Evolutionary conservation across 2,113 vertebrate genomes (phyloP).

Genomic region (Scytalopus superciliaris): DNA sequence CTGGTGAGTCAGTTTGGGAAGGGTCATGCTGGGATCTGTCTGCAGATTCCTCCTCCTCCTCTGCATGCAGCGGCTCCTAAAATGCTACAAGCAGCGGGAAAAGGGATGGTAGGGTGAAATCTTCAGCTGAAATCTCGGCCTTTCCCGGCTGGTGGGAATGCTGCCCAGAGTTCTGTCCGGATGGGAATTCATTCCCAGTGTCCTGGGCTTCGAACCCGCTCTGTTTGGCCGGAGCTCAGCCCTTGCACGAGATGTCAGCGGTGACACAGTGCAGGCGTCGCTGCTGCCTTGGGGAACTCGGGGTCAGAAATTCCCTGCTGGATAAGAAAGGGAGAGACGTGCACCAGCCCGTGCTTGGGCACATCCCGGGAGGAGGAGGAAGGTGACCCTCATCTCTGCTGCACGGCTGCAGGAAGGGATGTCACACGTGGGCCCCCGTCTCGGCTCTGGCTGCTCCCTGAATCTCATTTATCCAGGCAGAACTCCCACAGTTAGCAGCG

Average conservation of each 20-base stretch:
- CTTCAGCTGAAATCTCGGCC: neutral
- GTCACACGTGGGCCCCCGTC: neutral
- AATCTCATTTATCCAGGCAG: neutral
- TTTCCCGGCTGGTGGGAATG: neutral
- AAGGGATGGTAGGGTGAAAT: neutral
- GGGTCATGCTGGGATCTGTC: neutral
- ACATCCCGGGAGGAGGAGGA: neutral
- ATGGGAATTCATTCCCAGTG: neutral
- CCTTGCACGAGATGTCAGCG: neutral
- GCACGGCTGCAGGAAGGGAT: neutral
- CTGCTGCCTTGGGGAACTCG: neutral
- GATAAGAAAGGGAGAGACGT: neutral
- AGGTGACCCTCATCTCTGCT: neutral
- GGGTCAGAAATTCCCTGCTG: neutral
- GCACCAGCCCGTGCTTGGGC: fast-evolving
- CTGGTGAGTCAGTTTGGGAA: neutral
- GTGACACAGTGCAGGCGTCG: neutral
- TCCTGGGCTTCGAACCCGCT: neutral
- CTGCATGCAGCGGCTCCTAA: neutral
- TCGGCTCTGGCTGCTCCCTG: neutral
- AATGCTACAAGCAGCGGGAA: neutral
- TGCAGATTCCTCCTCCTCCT: neutral
- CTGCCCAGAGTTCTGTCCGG: neutral
- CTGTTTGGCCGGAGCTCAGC: neutral
- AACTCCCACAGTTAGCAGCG: fast-evolving